Percentiles rank a stretch among this genome's conserved stretches.
Conservation (phyloP, 2,797 vertebrate genomes). For the Acomys russatus region DNA sequence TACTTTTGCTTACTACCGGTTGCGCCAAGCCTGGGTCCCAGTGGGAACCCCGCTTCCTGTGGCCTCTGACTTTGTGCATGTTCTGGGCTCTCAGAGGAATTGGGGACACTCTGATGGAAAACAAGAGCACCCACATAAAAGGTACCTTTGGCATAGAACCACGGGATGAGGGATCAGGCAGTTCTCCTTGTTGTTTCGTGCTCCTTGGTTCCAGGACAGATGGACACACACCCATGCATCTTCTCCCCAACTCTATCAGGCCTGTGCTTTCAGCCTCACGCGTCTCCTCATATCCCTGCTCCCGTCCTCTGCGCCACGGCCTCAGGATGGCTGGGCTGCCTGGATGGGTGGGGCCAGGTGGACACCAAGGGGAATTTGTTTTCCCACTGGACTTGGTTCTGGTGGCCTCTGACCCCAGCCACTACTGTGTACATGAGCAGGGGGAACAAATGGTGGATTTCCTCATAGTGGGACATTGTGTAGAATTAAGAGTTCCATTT, state of each 20-base stretch:
- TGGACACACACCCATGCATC: not conserved
- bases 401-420: not conserved
- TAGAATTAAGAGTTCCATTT: not conserved
- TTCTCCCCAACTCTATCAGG: not conserved
- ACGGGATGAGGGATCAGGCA: fast-evolving
- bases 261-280: not conserved
- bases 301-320: not conserved
- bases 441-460: not conserved
- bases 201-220: not conserved
- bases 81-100: not conserved
- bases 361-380: not conserved
- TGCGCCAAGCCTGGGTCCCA: not conserved
- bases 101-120: not conserved
- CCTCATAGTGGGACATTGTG: not conserved
- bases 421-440: not conserved
- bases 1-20: not conserved
- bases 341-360: not conserved
- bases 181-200: not conserved
- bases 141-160: not conserved
- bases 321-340: not conserved
- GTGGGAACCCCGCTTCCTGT: not conserved
- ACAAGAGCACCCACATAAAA: not conserved
- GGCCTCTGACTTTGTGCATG: not conserved
- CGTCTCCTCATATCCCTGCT: not conserved
- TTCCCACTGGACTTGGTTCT: not conserved